Base-by-base conservation (phyloP, 2,113 vertebrate species). In the Brachyhypopomus gauderio region DNA sequence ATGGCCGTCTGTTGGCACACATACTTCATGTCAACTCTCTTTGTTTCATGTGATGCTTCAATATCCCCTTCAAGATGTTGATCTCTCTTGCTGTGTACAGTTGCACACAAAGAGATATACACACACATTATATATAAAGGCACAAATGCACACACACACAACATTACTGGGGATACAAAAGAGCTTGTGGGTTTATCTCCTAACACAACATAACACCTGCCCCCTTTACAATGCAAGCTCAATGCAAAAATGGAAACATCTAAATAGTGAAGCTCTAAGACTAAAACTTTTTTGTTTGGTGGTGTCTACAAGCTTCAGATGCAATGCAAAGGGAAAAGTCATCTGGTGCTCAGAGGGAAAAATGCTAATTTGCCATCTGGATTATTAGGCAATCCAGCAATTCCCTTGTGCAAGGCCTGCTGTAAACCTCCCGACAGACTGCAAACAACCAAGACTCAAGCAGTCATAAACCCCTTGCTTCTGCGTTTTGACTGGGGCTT, bases 321-420 rank as follows among this genome's bases (percentile, higher is more conserved):
- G 70, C 63, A 74, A 55, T 80, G 59, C 69, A 86, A 59, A 85
- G 71, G 78, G 41, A 80, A 80, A 86, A 89, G 83, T 88, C 87
- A 86, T 77, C 89, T 88, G 86, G 78, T 87, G 78, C 82, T 83
- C 77, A 79, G 84, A 45, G 38, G 64, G 16, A 64, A 76, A 91
- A 91, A 92, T 92, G 91, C 87, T 93, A 93, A 93, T 94, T 90
- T 78, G 87, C 93, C 93, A 92, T 92, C 89, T 93, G 92, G 85
- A 75, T 83, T 78, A 83, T 70, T 60, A 75, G 48, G 55, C 69
- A 72, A 55, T 82, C 64, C 60, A 63, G 45, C 67, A 64, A 69
- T 77, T 80, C 67, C 59, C 72, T 69, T 36, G 38, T 70, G 72
- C 25, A n/a, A 48, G 72, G 45, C 12, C 45, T 14, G 12, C 82